Conservation (phyloP, 1,140 invertebrate genomes). For the Trissolcus basalis region DNA sequence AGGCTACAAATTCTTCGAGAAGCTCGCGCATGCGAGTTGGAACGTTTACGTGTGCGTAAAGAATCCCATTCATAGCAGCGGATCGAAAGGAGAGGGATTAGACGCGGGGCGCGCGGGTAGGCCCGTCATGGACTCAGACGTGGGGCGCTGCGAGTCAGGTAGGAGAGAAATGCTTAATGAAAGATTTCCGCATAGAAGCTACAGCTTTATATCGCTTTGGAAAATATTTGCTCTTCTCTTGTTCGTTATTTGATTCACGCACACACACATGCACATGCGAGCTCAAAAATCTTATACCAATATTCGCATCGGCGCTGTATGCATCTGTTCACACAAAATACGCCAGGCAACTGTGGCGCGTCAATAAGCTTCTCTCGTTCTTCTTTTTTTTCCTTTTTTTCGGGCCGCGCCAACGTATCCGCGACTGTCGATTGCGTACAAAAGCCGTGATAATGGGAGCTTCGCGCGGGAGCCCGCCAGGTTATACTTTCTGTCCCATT, state of each 20-base stretch:
- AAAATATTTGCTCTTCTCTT: constrained; percentile 58
- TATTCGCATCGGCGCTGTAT: constrained; percentile 45
- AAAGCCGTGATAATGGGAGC: no score
- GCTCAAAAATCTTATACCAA: constrained; percentile 30
- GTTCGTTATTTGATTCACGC: constrained; percentile 51
- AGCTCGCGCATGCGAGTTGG: constrained; percentile 47
- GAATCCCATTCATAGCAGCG: constrained; percentile 72
- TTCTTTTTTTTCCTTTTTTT: no score
- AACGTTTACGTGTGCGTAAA: constrained; percentile 63
- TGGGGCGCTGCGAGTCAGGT: constrained; percentile 57
- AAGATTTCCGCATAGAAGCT: constrained; percentile 65
- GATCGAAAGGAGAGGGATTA: constrained; percentile 50
- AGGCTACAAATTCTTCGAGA: constrained; percentile 31
- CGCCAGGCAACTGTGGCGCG: no score
- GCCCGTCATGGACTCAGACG: constrained; percentile 13
- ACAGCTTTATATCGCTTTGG: constrained; percentile 53
- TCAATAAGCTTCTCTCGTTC: no score
- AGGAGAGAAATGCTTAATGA: constrained; percentile 68
- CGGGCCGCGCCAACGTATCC: no score
- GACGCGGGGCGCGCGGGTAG: constrained; percentile 18
- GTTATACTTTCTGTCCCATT: no score
- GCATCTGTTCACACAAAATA: no score
- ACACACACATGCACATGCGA: constrained; percentile 15
- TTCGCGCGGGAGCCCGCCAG: no score
- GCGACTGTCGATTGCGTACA: no score